phyloP scores from a whole-genome alignment of 2,797 vertebrate genomes.

The Champsocephalus esox region DNA sequence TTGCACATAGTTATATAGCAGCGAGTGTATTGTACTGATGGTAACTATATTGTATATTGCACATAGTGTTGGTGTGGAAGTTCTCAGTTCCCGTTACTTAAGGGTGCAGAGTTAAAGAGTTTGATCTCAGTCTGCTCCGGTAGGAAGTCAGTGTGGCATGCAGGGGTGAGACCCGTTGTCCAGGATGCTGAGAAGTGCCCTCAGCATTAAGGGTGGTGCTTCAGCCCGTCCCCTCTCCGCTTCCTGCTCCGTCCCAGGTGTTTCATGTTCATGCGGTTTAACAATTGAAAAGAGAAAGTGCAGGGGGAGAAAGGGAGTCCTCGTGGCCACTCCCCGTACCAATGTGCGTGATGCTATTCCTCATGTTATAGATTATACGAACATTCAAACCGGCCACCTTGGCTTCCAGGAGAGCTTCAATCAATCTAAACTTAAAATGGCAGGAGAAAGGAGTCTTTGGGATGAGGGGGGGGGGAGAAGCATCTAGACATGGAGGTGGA shows the following conservation, averaged over 20 bases:
- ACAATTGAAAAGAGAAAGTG: conserved; percentile 53
- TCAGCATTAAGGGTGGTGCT: conserved; percentile 22
- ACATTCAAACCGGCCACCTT: conserved; percentile 81
- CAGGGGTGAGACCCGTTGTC: too few species aligned
- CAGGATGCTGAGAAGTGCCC: too few species aligned
- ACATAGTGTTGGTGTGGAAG: too few species aligned
- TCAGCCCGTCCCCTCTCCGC: conserved; percentile 3
- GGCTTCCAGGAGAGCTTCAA: conserved; percentile 84
- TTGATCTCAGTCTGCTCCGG: too few species aligned
- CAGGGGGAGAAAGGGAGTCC: conserved; percentile 59
- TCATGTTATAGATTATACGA: conserved; percentile 77
- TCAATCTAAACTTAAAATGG: conserved; percentile 81
- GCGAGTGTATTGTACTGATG: too few species aligned
- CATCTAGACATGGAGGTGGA: neutral
- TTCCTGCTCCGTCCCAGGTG: conserved; percentile 62
- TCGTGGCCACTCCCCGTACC: conserved; percentile 59
- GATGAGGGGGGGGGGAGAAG: conserved; percentile 44
- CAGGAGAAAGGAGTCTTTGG: conserved; percentile 66
- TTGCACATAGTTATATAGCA: too few species aligned
- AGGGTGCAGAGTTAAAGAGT: too few species aligned
- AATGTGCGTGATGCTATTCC: conserved; percentile 72
- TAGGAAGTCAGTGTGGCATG: too few species aligned
- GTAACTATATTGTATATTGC: too few species aligned
- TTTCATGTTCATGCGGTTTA: conserved; percentile 64
- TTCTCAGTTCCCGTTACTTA: too few species aligned